Base-by-base conservation (phyloP, 1,140 invertebrate species). In the Achatina immaculata region DNA sequence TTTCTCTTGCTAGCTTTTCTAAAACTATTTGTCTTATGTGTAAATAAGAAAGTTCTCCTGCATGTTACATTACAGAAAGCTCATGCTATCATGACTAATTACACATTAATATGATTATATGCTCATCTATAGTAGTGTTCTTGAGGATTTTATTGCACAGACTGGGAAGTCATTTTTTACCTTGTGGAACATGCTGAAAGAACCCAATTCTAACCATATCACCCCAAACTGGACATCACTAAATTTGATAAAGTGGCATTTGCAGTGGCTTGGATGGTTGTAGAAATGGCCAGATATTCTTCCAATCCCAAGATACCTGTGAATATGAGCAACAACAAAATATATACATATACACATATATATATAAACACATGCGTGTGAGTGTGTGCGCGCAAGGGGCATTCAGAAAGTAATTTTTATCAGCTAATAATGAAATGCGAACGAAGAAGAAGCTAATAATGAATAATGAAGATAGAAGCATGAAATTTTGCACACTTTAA, bases 131-230 rank as follows among this genome's bases (percentile, higher is more conserved):
- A n/a, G n/a, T n/a, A 48, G 7, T 11, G 45, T 11, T 62, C 58
- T 6, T 62, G 28, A 21, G 11, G 58, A 62, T 34, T 31, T 9
- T 9, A 62, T 28, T 31, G 31, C 0, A 62, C 58, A 31, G 31
- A 2, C n/a, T 31, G 58, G 58, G 28, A 62, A 62, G 6, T 42
- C 42, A 7, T 71, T 38, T 71, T 2, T 11, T 1, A 36, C 43
- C 72, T 51, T 74, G 16, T 74, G 36, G 19, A 74, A 48, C 43
- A 74, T 74, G 31, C 42, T 74, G 42, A 74, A 74, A 19, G 42
- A 74, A 2, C 1, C n/a, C 72, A 74, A 31, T 36, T 51, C 72
- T n/a, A 74, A 9, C 72, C 72, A 74, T 21, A 74, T 43, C 2
- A 74, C 45, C 28, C 42, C 72, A 74, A 74, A 48, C 7, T 7